phyloP scores from a whole-genome alignment of 23 tunicate species.

The Styela plicata region DNA sequence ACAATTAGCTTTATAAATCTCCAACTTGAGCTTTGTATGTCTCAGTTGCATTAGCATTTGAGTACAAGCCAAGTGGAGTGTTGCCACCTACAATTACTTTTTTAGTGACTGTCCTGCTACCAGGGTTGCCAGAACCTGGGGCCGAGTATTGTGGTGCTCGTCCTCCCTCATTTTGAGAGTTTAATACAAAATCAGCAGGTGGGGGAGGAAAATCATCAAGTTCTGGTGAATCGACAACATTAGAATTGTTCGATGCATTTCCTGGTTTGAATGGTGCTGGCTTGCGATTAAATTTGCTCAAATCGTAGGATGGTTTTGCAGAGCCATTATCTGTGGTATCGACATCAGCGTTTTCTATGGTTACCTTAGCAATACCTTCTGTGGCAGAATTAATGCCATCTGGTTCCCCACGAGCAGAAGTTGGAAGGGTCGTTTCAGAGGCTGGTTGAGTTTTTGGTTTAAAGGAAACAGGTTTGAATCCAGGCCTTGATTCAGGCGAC shows the following conservation, averaged over 20 bases:
- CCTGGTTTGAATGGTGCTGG: constrained; percentile 22
- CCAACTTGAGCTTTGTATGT: constrained; percentile 35
- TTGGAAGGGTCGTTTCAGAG: constrained; percentile 3
- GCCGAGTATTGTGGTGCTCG: neutral
- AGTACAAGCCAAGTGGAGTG: constrained; percentile 37
- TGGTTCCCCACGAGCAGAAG: constrained; percentile 40
- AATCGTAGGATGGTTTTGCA: neutral
- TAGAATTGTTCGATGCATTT: constrained; percentile 7
- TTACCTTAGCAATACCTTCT: neutral
- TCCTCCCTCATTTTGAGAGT: neutral
- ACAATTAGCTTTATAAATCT: constrained; percentile 4
- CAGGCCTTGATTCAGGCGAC: constrained; percentile 17
- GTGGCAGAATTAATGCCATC: constrained; percentile 24
- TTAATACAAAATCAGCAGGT: constrained; percentile 34
- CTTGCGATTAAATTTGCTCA: constrained; percentile 1
- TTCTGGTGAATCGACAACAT: neutral
- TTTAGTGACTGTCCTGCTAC: constrained; percentile 10
- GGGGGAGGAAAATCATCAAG: constrained; percentile 31
- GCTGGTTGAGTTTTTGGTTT: constrained; percentile 36
- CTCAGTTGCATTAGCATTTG: constrained; percentile 27
- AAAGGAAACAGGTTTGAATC: constrained; percentile 72
- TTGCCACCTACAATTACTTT: constrained; percentile 29
- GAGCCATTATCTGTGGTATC: neutral
- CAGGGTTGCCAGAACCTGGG: neutral
- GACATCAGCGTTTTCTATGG: neutral